These are phyloP conservation scores for Lepus oiostolus DNA, from an alignment of 2,797 vertebrate genomes.

Conservation along the genomic window DNA sequence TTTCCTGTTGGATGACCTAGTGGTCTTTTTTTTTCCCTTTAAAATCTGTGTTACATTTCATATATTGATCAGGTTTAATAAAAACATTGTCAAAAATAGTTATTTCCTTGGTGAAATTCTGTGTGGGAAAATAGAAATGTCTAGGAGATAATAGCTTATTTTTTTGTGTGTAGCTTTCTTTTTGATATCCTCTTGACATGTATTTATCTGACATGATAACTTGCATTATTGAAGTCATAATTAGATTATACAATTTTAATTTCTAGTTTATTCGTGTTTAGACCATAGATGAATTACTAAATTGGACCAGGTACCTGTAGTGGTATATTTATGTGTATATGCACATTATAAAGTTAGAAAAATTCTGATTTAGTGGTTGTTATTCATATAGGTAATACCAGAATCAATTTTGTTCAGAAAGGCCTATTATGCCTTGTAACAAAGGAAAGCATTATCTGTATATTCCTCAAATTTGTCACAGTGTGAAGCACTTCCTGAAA, in stretches of 20 bases:
- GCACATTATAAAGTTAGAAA: conserved; percentile 68
- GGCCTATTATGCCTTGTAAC: conserved; percentile 76
- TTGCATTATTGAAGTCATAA: conserved; percentile 77
- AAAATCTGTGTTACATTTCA: not conserved
- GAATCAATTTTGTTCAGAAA: conserved; percentile 82
- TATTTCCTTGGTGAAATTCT: conserved; percentile 64
- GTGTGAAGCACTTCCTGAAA: conserved; percentile 83
- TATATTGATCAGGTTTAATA: conserved; percentile 26
- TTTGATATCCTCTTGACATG: conserved; percentile 6
- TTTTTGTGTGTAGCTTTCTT: conserved; percentile 14
- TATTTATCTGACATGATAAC: conserved; percentile 61
- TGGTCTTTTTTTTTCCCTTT: not conserved
- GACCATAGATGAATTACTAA: conserved; percentile 73
- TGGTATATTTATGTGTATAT: conserved; percentile 71
- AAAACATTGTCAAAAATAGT: conserved; percentile 43
- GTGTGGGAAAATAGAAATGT: conserved; percentile 41
- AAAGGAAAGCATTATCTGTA: conserved; percentile 80
- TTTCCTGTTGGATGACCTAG: conserved; percentile 34
- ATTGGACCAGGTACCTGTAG: conserved; percentile 60
- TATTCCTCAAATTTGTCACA: conserved; percentile 79
- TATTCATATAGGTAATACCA: conserved; percentile 69
- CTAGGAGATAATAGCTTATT: conserved; percentile 27
- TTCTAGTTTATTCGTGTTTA: conserved; percentile 80
- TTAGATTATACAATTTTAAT: conserved; percentile 81
- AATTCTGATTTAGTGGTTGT: conserved; percentile 74